These are phyloP conservation scores for Syndactyla subalaris DNA, from an alignment of 2,797 vertebrate species.

Conservation along the genomic window DNA sequence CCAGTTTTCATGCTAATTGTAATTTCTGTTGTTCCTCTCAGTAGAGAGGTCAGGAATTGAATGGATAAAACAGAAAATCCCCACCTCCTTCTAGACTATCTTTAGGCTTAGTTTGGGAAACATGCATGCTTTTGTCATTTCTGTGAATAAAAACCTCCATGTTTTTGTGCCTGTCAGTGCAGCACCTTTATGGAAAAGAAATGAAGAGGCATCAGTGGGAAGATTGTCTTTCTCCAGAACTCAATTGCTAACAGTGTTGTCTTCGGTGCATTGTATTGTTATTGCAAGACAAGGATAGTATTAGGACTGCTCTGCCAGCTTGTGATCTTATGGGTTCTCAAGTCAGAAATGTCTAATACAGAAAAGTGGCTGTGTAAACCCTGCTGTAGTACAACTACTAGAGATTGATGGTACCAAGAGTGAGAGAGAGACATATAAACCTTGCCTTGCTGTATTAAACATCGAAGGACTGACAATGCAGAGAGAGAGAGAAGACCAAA, in stretches of 20 bases:
- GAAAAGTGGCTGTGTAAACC: slow-evolving; percentile 80
- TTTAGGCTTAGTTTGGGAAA: neutral
- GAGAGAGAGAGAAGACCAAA: slow-evolving; percentile 73
- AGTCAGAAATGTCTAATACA: slow-evolving; percentile 59
- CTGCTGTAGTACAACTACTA: slow-evolving; percentile 60
- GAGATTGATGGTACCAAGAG: slow-evolving; percentile 74
- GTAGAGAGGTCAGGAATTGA: neutral
- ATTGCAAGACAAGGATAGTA: neutral
- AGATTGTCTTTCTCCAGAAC: neutral
- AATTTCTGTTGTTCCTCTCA: neutral
- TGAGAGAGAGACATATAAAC: slow-evolving; percentile 70
- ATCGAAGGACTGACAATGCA: slow-evolving; percentile 70
- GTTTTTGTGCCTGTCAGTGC: neutral
- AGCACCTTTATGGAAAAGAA: neutral
- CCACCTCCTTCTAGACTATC: neutral
- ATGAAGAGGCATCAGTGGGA: neutral
- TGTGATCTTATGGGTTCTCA: slow-evolving; percentile 14
- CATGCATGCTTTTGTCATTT: neutral
- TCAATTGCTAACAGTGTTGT: neutral
- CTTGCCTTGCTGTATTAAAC: slow-evolving; percentile 77
- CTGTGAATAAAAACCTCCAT: slow-evolving; percentile 4
- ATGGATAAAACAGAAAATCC: slow-evolving; percentile 3
- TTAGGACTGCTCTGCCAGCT: neutral
- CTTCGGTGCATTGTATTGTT: neutral
- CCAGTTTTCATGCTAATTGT: neutral